phyloP scores from a whole-genome alignment of 2,888 invertebrate species.

The Dendrolimus pini region DNA sequence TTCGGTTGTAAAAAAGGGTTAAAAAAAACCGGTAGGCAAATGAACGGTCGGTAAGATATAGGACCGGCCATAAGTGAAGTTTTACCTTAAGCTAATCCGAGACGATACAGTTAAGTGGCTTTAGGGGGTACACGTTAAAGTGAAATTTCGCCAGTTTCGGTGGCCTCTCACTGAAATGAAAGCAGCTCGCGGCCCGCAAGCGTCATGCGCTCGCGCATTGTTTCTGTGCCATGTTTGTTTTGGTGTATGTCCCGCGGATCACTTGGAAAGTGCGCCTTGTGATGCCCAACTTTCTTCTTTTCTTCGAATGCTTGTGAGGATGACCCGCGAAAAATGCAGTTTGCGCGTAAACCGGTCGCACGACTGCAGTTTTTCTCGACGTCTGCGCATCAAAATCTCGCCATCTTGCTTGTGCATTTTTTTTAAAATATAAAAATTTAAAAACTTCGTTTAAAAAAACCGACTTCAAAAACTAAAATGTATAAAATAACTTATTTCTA shows the following conservation, averaged over 20 bases:
- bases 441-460: too few relatives aligned
- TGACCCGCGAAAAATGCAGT: neutral
- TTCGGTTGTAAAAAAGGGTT: too few relatives aligned
- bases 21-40: too few relatives aligned
- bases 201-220: conserved; percentile 5
- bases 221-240: neutral
- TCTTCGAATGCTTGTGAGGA: neutral
- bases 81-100: neutral
- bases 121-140: conserved; percentile 9
- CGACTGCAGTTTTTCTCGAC: too few relatives aligned
- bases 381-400: too few relatives aligned
- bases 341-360: too few relatives aligned
- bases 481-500: too few relatives aligned
- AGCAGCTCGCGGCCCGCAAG: conserved; percentile 29
- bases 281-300: conserved; percentile 2
- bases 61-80: too few relatives aligned
- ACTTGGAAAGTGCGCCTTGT: conserved; percentile 3
- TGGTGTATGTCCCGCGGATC: neutral
- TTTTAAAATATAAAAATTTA: too few relatives aligned
- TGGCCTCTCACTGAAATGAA: conserved; percentile 28
- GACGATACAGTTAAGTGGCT: neutral
- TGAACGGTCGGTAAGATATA: too few relatives aligned
- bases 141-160: conserved; percentile 23
- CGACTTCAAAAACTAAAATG: too few relatives aligned
- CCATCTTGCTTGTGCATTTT: too few relatives aligned